phyloP scores from a whole-genome alignment of 2,888 invertebrate species.

The Augochlorella aurata region DNA sequence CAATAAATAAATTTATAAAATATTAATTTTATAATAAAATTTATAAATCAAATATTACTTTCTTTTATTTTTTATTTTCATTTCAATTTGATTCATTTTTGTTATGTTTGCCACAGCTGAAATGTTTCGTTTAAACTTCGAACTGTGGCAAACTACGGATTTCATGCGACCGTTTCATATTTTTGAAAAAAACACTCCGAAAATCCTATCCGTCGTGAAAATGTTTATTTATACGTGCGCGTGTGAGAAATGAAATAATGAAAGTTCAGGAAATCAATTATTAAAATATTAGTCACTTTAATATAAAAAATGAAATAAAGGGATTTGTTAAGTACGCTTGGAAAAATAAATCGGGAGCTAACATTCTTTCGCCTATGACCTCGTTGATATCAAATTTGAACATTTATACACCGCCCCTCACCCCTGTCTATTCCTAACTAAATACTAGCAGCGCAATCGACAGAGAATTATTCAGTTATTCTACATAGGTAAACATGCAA shows the following conservation, averaged over 20 bases:
- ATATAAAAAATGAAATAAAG: no score
- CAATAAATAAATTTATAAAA: neutral
- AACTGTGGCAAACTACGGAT: neutral
- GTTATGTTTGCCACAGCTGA: neutral
- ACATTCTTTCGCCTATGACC: neutral
- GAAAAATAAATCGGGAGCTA: neutral
- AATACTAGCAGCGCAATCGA: neutral
- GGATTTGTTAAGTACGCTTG: no score
- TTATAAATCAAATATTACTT: no score
- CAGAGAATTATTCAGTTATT: neutral
- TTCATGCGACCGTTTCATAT: neutral
- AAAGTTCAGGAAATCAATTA: neutral
- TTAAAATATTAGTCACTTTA: neutral
- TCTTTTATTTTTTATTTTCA: neutral
- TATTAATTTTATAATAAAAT: neutral
- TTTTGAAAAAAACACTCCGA: neutral
- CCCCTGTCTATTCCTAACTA: neutral
- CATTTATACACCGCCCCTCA: neutral
- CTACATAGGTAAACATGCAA: neutral
- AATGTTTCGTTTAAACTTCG: neutral
- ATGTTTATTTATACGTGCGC: neutral
- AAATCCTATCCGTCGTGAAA: neutral
- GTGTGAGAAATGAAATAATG: neutral
- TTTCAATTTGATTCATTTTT: neutral
- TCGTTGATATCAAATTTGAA: neutral